Evolutionary conservation across 2,113 vertebrate genomes (phyloP), one percentile per base, ranked within the genome.

Genomic region (Poicephalus gulielmi): DNA sequence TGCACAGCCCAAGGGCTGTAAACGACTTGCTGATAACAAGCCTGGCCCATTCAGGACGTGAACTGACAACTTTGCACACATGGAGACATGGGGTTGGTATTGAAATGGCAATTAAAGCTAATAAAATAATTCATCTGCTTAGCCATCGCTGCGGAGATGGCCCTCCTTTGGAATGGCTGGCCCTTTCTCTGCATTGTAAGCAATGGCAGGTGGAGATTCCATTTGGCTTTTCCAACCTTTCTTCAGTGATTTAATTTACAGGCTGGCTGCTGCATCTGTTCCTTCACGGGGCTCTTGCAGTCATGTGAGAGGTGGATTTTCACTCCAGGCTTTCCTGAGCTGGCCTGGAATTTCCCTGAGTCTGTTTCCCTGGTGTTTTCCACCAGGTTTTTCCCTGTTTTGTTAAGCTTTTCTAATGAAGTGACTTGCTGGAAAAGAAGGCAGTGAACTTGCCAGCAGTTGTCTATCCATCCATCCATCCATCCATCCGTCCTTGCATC

Each of bases 1-100:
- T 97, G 97, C 88, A 76, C 96, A 96, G 96, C 97, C 97, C 96
- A 96, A 93, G 96, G 97, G 96, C 97, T 96, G 96, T 97, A 97
- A 98, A 97, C 80, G 64, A 16, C 91, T 94, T 90, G 91, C 97
- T 96, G 97, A 97, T 97, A 98, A 98, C 97, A 97, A 96, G 97
- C 90, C 95, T 96, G 95, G 96, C 88, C 97, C 92, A 83, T 96
- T 94, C 94, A 97, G 97, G 97, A 96, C 92, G 59, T 92, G 96
- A 96, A 96, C 94, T 97, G 94, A 98, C 97, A 98, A 94, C 97
- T 96, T 97, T 90, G 86, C 66, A 77, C 74, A 94, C 17, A 57
- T 91, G 95, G 83, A 81, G 75, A 96, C 90, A 89, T 1, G 53
- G 90, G 92, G 60, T 95, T 13, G 64, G 94, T 92, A 95, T 93